Evolutionary conservation across 2,888 invertebrate genomes (phyloP).

Genomic region (Branchipolynoe longqiensis): DNA sequence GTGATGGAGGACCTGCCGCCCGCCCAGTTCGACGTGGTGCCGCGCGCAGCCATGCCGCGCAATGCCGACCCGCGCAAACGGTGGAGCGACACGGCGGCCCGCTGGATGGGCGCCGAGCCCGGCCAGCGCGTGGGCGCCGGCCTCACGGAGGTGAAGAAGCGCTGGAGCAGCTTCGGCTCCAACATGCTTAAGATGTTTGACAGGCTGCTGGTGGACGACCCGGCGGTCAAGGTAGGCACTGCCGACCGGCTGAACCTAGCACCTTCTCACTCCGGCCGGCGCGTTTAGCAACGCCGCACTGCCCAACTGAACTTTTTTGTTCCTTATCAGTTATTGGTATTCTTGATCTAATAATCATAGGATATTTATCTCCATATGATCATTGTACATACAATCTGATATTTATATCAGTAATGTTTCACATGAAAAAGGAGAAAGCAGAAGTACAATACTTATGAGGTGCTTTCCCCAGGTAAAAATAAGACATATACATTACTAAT

Average conservation of each 20-base stretch:
- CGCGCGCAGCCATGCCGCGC: slow-evolving; percentile 25
- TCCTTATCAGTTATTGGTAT: too few relatives aligned
- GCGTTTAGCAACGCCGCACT: too few relatives aligned
- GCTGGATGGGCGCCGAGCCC: slow-evolving; percentile 19
- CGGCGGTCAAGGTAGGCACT: slow-evolving; percentile 11
- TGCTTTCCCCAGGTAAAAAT: too few relatives aligned
- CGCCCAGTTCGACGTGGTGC: slow-evolving; percentile 30
- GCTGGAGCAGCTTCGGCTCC: slow-evolving; percentile 66
- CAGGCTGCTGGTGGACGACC: slow-evolving; percentile 61
- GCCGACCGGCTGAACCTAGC: not conserved
- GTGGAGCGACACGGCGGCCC: slow-evolving; percentile 51
- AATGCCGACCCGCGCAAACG: slow-evolving; percentile 52
- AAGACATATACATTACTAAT: too few relatives aligned
- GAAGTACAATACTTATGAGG: too few relatives aligned
- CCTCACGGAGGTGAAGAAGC: slow-evolving; percentile 55
- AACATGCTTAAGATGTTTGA: slow-evolving; percentile 66
- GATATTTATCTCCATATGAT: too few relatives aligned
- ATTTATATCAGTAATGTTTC: too few relatives aligned
- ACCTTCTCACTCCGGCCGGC: too few relatives aligned
- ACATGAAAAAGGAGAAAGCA: too few relatives aligned
- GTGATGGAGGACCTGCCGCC: slow-evolving; percentile 41
- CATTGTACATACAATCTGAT: too few relatives aligned
- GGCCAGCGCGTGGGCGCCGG: not conserved
- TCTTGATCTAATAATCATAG: too few relatives aligned
- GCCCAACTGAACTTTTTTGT: too few relatives aligned